These are phyloP conservation scores for Calephelis perditalis DNA, from an alignment of 2,888 invertebrate species.

Conservation along the genomic window DNA sequence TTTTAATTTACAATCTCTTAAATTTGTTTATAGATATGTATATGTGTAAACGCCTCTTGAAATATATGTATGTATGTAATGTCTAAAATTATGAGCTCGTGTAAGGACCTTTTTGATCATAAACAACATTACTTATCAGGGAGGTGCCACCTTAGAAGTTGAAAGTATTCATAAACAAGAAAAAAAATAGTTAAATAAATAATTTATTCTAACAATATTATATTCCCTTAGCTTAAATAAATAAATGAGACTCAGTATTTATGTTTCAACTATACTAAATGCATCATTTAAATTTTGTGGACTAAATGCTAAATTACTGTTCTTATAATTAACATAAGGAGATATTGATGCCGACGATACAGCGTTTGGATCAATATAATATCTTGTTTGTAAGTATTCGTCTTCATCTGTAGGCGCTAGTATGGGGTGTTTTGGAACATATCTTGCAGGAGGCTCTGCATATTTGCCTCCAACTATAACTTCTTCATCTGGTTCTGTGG, in stretches of 20 bases:
- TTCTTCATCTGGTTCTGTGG: conserved; percentile 36
- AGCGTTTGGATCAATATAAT: conserved; percentile 39
- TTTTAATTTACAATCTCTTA: too few species aligned
- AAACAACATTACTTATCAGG: too few species aligned
- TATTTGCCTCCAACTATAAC: conserved; percentile 35
- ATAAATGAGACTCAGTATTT: conserved; percentile 31
- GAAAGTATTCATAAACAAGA: background rate
- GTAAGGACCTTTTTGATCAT: background rate
- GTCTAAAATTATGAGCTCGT: too few species aligned
- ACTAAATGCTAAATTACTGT: conserved; percentile 68
- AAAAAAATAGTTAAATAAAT: conserved; percentile 9
- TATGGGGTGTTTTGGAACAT: conserved; percentile 42
- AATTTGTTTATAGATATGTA: too few species aligned
- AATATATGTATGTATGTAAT: too few species aligned
- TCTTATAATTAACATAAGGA: conserved; percentile 63
- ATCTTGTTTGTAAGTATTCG: conserved; percentile 36
- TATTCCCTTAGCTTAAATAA: conserved; percentile 1
- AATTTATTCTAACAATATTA: conserved; percentile 12
- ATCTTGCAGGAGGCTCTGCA: conserved; percentile 63
- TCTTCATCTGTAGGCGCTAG: conserved; percentile 40
- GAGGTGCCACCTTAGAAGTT: too few species aligned
- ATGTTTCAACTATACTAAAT: conserved; percentile 56
- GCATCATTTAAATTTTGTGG: conserved; percentile 71
- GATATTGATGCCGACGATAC: conserved; percentile 48
- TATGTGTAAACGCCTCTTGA: too few species aligned